Percentiles rank a stretch among this genome's conserved stretches.
Evolutionary conservation across 2,797 vertebrate genomes (phyloP).

Genomic region (Sebastes minor): DNA sequence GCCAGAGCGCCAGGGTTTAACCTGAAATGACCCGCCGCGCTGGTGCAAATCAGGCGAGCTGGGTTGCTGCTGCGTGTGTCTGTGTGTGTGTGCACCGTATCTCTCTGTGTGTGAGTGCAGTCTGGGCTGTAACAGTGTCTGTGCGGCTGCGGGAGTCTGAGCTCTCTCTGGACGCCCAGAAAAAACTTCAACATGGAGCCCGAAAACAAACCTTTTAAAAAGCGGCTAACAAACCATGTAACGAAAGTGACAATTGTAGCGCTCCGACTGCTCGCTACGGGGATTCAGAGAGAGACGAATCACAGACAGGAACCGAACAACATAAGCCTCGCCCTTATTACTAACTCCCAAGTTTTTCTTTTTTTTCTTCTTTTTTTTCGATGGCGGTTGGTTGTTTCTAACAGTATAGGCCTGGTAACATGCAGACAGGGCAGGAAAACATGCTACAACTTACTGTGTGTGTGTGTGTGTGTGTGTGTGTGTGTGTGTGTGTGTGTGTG

Average conservation of each 20-base stretch:
- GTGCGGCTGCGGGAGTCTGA: background rate
- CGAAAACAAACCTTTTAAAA: slow-evolving; percentile 36
- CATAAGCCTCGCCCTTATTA: slow-evolving; percentile 72
- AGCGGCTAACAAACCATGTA: background rate
- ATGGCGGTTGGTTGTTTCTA: slow-evolving; percentile 37
- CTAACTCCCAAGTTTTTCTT: slow-evolving; percentile 50
- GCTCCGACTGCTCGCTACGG: slow-evolving; percentile 54
- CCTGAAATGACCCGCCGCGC: slow-evolving; percentile 78
- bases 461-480: background rate
- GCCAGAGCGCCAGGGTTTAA: slow-evolving; percentile 67
- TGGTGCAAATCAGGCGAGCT: slow-evolving; percentile 56
- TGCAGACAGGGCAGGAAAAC: slow-evolving; percentile 23
- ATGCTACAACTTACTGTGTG: background rate
- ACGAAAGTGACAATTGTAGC: slow-evolving; percentile 48
- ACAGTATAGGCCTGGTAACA: slow-evolving; percentile 41
- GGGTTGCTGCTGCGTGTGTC: slow-evolving; percentile 11
- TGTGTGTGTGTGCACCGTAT: background rate
- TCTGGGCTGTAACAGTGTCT: background rate
- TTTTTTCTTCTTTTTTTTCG: slow-evolving; percentile 28
- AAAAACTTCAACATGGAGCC: slow-evolving; percentile 68
- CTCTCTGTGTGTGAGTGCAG: background rate
- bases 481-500: background rate
- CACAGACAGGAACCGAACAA: slow-evolving; percentile 45
- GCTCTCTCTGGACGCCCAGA: background rate
- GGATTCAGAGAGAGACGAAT: slow-evolving; percentile 57